Base-by-base conservation (phyloP, 2,888 invertebrate species). In the Sphinx pinastri region DNA sequence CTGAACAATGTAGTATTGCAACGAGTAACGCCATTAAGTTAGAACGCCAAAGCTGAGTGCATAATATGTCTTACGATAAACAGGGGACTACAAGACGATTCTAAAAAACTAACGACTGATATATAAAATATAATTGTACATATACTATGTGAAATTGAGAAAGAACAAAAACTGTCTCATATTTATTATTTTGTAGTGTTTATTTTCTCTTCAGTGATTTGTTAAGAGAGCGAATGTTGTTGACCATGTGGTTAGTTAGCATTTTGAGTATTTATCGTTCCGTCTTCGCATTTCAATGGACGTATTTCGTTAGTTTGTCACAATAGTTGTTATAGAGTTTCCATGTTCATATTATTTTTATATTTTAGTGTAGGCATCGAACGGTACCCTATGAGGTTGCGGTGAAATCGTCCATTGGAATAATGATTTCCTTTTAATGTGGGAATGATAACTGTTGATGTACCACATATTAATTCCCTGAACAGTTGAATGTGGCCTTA, bases 401-500 rank as follows among this genome's bases (percentile, higher is more conserved):
- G 71, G 68, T 58, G 73, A 73, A 76, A 81, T 78, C 82, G 74
- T 83, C 83, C 79, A 81, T 79, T 84, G 82, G 78, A 79, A 80
- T 81, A 76, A 74, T 73, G 72, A 68, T 72, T 73, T 77, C 77
- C 77, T 80, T 74, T 74, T 59, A 66, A 76, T 75, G 72, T 72
- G 66, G 74, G 75, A 77, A 76, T 71, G 70, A 72, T 76, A 16
- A 75, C 75, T 72, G 73, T 74, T 71, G 80, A 73, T 87, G 83
- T 84, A 85, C 77, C 85, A 83, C 58, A 49, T 68, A 54, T 86
- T 85, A 84, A 88, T 88, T 89, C 83, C 85, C 83, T 81, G 75
- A 84, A 92, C 93, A 92, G 93, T 89, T 79, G 79, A 85, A 84
- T 87, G 89, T 90, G 89, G 89, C 91, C 91, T 90, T 91, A 89